A percentile compares a stretch with the other conserved stretches of the same genome.
These are phyloP conservation scores for Crotalus viridis DNA, from an alignment of 2,113 vertebrate species.

Conservation along the genomic window DNA sequence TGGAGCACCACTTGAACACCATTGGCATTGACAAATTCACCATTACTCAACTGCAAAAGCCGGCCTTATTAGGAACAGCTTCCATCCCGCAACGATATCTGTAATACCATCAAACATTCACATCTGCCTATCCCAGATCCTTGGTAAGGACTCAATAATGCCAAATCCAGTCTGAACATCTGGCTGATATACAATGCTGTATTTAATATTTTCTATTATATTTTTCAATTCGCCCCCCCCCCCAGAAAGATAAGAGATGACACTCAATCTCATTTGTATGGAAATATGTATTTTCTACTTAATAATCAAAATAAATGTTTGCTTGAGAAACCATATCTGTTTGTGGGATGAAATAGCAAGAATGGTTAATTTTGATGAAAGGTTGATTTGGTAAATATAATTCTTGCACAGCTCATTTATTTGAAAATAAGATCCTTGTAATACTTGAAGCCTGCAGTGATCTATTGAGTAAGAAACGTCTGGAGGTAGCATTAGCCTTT, in stretches of 20 bases:
- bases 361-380: slow-evolving; percentile 64
- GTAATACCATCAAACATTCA: no score
- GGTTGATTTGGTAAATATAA: slow-evolving; percentile 68
- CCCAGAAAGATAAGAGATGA: slow-evolving; percentile 20
- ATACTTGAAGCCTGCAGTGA: slow-evolving; percentile 73
- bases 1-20: no score
- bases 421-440: slow-evolving; percentile 76
- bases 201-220: background rate
- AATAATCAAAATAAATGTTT: slow-evolving; percentile 57
- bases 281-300: slow-evolving; percentile 51
- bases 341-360: slow-evolving; percentile 57
- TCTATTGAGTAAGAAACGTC: slow-evolving; percentile 71
- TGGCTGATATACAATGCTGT: background rate
- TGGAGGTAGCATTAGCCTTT: slow-evolving; percentile 59
- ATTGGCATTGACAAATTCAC: no score
- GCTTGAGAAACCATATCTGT: slow-evolving; percentile 36
- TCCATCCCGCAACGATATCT: no score
- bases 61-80: no score
- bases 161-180: no score
- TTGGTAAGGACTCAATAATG: no score
- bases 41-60: no score
- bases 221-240: background rate
- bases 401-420: slow-evolving; percentile 69
- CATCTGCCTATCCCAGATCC: no score
- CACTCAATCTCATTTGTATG: slow-evolving; percentile 2